These are phyloP conservation scores for Tenrec ecaudatus DNA, from an alignment of 2,113 vertebrate species.

Conservation along the genomic window DNA sequence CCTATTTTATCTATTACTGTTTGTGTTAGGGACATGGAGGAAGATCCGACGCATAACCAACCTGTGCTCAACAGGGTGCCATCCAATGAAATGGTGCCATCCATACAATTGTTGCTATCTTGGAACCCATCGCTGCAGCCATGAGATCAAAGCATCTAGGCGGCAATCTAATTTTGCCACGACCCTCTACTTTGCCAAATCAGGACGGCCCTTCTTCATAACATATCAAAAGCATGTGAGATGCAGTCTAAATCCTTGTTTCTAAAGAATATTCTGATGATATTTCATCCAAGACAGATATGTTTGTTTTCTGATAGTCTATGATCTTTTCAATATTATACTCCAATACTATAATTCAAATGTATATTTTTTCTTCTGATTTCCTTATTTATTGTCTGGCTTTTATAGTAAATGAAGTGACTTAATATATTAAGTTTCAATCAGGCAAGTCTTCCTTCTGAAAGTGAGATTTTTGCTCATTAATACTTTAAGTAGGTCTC, in stretches of 20 bases:
- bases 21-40: neutral
- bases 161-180: neutral
- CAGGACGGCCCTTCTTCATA: neutral
- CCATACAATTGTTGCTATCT: neutral
- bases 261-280: neutral
- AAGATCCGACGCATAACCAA: neutral
- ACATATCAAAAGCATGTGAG: neutral
- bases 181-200: neutral
- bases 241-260: neutral
- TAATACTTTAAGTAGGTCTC: neutral
- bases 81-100: too few relatives aligned
- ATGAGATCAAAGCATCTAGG: neutral
- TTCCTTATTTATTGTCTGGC: neutral
- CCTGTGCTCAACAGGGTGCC: too few relatives aligned
- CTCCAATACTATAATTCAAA: neutral
- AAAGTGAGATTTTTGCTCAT: neutral
- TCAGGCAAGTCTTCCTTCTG: neutral
- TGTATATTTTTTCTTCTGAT: neutral
- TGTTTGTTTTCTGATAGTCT: neutral
- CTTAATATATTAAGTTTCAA: neutral
- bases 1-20: too few relatives aligned
- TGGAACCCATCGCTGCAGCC: neutral
- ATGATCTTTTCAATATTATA: neutral
- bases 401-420: neutral
- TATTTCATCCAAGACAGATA: neutral